These are phyloP conservation scores for Scopus umbretta DNA, from an alignment of 2,113 vertebrate genomes.

Conservation along the genomic window DNA sequence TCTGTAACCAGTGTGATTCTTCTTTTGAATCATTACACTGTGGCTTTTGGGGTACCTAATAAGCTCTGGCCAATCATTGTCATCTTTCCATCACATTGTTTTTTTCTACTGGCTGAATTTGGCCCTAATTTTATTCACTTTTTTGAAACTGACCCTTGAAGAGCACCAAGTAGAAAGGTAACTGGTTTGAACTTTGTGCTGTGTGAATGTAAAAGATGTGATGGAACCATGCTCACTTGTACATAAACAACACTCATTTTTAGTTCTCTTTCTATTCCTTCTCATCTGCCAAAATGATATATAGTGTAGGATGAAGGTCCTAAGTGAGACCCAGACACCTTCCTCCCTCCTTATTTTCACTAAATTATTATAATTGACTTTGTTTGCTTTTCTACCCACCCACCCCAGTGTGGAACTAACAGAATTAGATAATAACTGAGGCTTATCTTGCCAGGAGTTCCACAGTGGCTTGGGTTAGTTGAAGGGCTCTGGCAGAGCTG, in stretches of 20 bases:
- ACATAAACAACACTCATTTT: background rate
- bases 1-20: background rate
- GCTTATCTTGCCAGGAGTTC: constrained; percentile 1
- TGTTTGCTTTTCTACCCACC: background rate
- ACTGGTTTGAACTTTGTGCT: background rate
- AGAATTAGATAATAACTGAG: constrained; percentile 53
- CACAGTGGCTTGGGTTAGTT: background rate
- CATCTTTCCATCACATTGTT: background rate
- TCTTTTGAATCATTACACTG: background rate
- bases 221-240: background rate
- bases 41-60: background rate
- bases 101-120: background rate
- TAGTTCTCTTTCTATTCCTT: background rate
- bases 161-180: background rate
- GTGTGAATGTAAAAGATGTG: background rate
- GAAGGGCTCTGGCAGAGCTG: background rate
- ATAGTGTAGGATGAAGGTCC: background rate
- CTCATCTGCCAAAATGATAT: background rate
- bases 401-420: background rate
- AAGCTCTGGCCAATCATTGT: background rate
- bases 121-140: background rate
- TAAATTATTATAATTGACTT: background rate
- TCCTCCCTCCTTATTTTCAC: constrained; percentile 5
- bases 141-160: background rate
- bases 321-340: background rate